Evolutionary conservation across 2,797 vertebrate species (phyloP), one percentile per base, ranked within the genome.

Genomic region (Chelonia mydas): DNA sequence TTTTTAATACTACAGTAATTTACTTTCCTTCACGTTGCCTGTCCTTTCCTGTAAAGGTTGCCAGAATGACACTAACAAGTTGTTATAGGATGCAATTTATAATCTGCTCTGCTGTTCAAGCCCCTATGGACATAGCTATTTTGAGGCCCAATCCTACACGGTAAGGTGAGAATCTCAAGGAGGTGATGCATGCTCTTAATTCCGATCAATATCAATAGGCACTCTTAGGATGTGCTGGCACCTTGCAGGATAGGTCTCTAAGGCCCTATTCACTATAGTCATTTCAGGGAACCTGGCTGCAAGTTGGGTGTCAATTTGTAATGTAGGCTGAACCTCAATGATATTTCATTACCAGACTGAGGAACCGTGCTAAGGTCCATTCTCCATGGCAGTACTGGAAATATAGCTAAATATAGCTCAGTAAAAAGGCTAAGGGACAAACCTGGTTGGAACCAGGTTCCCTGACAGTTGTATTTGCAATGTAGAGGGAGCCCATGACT

Each of bases 91-190:
- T 41, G 19, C 68, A 74, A 23, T 72, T 19, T 74, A 28, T 57
- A 45, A 45, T 74, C 23, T 0, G 0, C 54, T 76, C 79, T 47
- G 57, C 25, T 1, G n/a, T 28, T 31, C 13, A 0, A 0, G 9
- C n/a, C 72, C 92, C 50, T 87, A 45, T 19, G 45, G 61, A 61
- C 59, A 61, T 61, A 61, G 31, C 59, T 16, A 61, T 61, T 61
- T 16, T 61, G 31, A 7, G 59, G 31, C 28, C 90, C 83, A 81
- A 41, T 41, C 68, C 33, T 72, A 41, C 21, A 41, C 41, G 11
- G n/a, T 72, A 72, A 72, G 13, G 31, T 16, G 33, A 45, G 68
- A 74, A 3, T 74, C 68, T 74, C 19, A 41, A 41, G 53, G 68
- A 45, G 37, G 37, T 25, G 68, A 41, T 74, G 28, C 17, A 19